A percentile compares a stretch with the other conserved stretches of the same genome.
phyloP scores from a whole-genome alignment of 1,140 invertebrate genomes.

The Trichogramma pretiosum region DNA sequence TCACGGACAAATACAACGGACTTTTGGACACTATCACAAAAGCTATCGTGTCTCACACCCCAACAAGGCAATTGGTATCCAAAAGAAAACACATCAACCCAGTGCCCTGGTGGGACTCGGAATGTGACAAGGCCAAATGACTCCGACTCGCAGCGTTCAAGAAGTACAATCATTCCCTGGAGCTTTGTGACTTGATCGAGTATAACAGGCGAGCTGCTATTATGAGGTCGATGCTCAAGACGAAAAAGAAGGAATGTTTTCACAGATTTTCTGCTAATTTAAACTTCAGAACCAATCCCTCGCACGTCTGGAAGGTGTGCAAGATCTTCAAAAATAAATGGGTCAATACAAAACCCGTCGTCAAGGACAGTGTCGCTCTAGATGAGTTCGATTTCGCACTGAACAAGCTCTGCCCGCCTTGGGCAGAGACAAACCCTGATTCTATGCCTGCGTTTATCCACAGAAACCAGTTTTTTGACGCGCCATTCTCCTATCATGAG shows the following conservation, averaged over 20 bases:
- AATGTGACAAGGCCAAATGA: conserved; percentile 10
- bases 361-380: neutral
- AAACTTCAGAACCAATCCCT: neutral
- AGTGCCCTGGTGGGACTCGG: conserved; percentile 13
- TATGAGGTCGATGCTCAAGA: conserved; percentile 10
- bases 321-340: conserved; percentile 9
- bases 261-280: conserved; percentile 1
- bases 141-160: conserved; percentile 7
- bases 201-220: conserved; percentile 5
- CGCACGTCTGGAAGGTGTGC: conserved; percentile 10
- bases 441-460: too few species aligned
- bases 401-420: neutral
- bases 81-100: conserved; percentile 4
- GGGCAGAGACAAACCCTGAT: neutral
- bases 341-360: neutral
- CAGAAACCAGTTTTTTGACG: neutral
- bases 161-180: conserved; percentile 10
- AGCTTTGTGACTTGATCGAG: conserved; percentile 6
- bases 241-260: conserved; percentile 9
- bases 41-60: too few species aligned
- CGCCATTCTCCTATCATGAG: neutral
- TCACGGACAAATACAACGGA: neutral
- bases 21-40: too few species aligned
- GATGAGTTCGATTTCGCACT: neutral
- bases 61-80: neutral